Base-by-base conservation (phyloP, 2,888 invertebrate species). In the Koerneria pararmatus region DNA sequence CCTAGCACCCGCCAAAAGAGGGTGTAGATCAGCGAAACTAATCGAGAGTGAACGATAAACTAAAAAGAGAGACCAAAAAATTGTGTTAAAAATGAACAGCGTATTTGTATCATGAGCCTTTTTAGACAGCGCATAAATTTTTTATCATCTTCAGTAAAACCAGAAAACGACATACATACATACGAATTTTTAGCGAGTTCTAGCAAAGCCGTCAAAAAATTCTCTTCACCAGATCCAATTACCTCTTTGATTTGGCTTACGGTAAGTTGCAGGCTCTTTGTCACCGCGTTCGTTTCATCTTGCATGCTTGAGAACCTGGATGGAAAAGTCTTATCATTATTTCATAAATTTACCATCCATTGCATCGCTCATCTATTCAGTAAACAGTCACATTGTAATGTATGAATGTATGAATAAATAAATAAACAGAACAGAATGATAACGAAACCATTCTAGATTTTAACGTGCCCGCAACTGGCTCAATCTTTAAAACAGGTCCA, bases 221-320 rank as follows among this genome's bases (percentile, higher is more conserved):
- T 49, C 46, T 32, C 34, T 35, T 59, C 19, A 41, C 56, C 31
- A 8, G 8, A 8, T 1, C 11, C 31, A 0, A 53, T 53, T 15
- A 61, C 61, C 57, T 72, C 71, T 35, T 71, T 72, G 57, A 76
- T 54, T 49, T 74, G 74, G 29, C 41, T 63, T 22, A 69, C 66
- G 2, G 67, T 71, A 29, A 67, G 41, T n/a, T 92, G 91, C 64
- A 97, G 88, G 84, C 95, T 95, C 79, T 92, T 91, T 0, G 91
- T 92, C 82, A 95, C 91, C 0, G 92, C 94, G 0, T 90, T 88
- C 72, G 91, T 92, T 84, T 97, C 95, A 78, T 98, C 98, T 85
- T 97, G 95, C 0, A 97, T 87, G 63, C 90, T 90, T 0, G 92
- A 91, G 85, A 95, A 95, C 66, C 93, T 91, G 84, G 29, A 60